Evolutionary conservation across 2,888 invertebrate species (phyloP), one percentile per base, ranked within the genome.

Genomic region (Seira sanloemensis): DNA sequence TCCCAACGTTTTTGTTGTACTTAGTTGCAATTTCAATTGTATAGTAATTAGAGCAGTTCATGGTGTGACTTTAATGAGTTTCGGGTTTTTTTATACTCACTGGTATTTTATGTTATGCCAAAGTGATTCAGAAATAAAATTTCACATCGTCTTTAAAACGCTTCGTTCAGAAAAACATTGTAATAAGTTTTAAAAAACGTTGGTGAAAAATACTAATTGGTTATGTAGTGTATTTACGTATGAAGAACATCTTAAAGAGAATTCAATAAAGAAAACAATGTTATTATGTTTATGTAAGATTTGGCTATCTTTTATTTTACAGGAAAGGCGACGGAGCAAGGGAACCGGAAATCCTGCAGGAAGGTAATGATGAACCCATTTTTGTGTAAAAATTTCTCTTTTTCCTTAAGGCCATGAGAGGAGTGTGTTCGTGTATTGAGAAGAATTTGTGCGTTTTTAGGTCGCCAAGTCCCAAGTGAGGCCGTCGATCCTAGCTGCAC

Each of bases 291-390:
- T 50, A 68, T 69, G 58, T 71, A 69, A 78, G 81, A 23, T 69
- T 69, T 66, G n/a, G 19, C 50, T 71, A 21, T 78, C 26, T 62
- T 71, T 7, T 65, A 37, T 78, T 82, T 86, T 88, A 78, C 87
- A 89, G 88, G 89, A 85, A 87, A 87, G 68, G 78, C 88, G 73
- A 75, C 87, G 62, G 86, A 87, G 82, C 88, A 88, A 85, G 87
- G 88, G 83, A 84, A 85, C 50, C 87, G 88, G 69, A 89, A 89
- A 84, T 89, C 89, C 72, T 88, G 88, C 26, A 85, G 77, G 50
- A 89, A 89, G 88, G 89, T 89, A 87, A 27, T 37, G 50, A n/a
- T 25, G 16, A 25, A 62, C 25, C 72, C 1, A 72, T 18, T 62
- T 27, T 16, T 21, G 24, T 58, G 19, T 67, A 77, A 68, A 58